Percentiles rank a stretch among this genome's conserved stretches.
Conservation (phyloP, 2,888 invertebrate genomes). For the Plutella xylostella region DNA sequence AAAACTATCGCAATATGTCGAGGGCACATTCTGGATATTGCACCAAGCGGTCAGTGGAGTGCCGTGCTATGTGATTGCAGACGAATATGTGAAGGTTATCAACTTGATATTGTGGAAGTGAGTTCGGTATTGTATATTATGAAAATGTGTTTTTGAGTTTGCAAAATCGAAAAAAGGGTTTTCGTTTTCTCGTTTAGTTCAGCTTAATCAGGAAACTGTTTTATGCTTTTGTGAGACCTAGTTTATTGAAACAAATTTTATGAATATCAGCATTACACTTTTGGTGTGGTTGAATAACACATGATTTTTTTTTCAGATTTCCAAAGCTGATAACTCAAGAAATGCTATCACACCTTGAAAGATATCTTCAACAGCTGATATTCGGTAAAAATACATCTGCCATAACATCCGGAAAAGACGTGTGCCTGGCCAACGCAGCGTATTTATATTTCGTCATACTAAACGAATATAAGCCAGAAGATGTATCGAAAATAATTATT, state of each 20-base stretch:
- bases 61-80: slow-evolving; percentile 38
- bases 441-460: slow-evolving; percentile 24
- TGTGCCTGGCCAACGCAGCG: slow-evolving; percentile 32
- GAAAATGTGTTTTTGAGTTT: too few species aligned
- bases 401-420: slow-evolving; percentile 30
- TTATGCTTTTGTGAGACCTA: too few species aligned
- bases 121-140: too few species aligned
- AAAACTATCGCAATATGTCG: slow-evolving; percentile 3
- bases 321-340: slow-evolving; percentile 24
- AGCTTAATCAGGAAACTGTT: too few species aligned
- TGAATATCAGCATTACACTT: too few species aligned
- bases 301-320: slow-evolving; percentile 29
- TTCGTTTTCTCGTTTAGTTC: too few species aligned
- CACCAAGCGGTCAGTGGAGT: slow-evolving; percentile 18
- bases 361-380: slow-evolving; percentile 24
- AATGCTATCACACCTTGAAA: slow-evolving; percentile 20
- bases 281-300: not conserved
- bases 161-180: too few species aligned
- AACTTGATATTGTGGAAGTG: slow-evolving; percentile 40
- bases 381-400: slow-evolving; percentile 18
- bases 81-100: slow-evolving; percentile 38
- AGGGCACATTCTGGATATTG: slow-evolving; percentile 27
- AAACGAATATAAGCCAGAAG: slow-evolving; percentile 16
- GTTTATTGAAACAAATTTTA: too few species aligned
- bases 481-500: slow-evolving; percentile 18